These are phyloP conservation scores for Lasioglossum pauxillum DNA, from an alignment of 2,888 invertebrate species.

Conservation along the genomic window DNA sequence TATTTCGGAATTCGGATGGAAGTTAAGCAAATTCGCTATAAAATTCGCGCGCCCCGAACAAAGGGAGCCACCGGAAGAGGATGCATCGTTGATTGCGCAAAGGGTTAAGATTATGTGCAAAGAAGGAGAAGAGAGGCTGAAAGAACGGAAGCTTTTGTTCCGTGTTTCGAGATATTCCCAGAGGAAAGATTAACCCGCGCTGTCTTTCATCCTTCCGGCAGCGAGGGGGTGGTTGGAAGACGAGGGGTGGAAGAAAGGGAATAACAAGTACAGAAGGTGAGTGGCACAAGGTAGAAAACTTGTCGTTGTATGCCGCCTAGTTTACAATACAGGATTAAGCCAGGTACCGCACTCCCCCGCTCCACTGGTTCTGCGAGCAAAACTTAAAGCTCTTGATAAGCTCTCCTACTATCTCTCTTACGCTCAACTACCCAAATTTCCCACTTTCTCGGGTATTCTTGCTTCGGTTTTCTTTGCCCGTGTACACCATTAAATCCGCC, in stretches of 20 bases:
- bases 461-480: constrained; percentile 26
- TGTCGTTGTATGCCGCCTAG: constrained; percentile 78
- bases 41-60: constrained; percentile 23
- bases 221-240: constrained; percentile 40
- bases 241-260: constrained; percentile 56
- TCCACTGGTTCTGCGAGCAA: constrained; percentile 69
- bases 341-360: constrained; percentile 66
- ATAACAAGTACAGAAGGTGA: constrained; percentile 61
- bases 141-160: constrained; percentile 77
- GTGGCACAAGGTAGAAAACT: constrained; percentile 76
- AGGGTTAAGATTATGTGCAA: constrained; percentile 54
- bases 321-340: constrained; percentile 83
- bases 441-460: constrained; percentile 47
- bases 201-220: constrained; percentile 67
- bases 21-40: constrained; percentile 36
- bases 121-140: constrained; percentile 44
- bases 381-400: constrained; percentile 82
- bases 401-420: constrained; percentile 70
- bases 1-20: neutral
- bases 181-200: constrained; percentile 80
- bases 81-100: constrained; percentile 58
- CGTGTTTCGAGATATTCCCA: constrained; percentile 80
- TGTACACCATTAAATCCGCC: constrained; percentile 20
- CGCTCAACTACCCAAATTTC: constrained; percentile 49
- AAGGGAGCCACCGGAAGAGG: constrained; percentile 37